Evolutionary conservation across 1,140 invertebrate genomes (phyloP).

Genomic region (Piezodorus guildinii): DNA sequence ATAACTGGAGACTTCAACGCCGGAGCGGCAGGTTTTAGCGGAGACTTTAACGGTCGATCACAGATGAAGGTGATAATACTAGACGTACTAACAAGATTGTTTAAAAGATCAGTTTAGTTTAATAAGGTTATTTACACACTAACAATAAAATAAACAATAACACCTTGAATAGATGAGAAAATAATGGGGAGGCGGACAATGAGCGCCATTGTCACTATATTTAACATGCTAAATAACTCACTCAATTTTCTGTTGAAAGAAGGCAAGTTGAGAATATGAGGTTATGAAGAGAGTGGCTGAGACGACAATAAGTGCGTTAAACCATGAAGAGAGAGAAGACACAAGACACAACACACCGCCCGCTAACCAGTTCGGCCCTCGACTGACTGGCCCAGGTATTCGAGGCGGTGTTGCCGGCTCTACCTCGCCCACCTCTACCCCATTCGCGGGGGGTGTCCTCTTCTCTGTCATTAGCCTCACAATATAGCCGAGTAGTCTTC

Average conservation of each 20-base stretch:
- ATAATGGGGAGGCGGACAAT: too few relatives aligned
- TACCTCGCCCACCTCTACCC: neutral
- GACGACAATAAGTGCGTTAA: neutral
- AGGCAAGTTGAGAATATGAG: neutral
- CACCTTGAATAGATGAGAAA: too few relatives aligned
- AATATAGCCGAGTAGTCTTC: too few relatives aligned
- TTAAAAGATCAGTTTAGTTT: too few relatives aligned
- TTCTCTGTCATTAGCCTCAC: neutral
- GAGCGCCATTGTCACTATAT: too few relatives aligned
- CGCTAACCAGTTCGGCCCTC: neutral
- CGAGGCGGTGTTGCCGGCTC: neutral
- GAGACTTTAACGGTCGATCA: neutral
- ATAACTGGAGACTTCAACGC: neutral
- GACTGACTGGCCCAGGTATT: neutral
- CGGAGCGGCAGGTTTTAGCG: neutral
- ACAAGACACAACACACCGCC: neutral
- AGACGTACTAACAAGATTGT: too few relatives aligned
- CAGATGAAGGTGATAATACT: too few relatives aligned
- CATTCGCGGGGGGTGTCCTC: neutral
- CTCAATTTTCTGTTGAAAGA: conserved; percentile 5
- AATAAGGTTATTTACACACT: too few relatives aligned
- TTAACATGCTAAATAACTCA: conserved; percentile 1
- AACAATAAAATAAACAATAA: too few relatives aligned
- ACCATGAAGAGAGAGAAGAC: neutral
- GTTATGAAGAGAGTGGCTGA: neutral